Percentiles rank a stretch among this genome's conserved stretches.
These are phyloP conservation scores for Ceuthmochares aereus DNA, from an alignment of 2,113 vertebrate genomes.

Conservation along the genomic window DNA sequence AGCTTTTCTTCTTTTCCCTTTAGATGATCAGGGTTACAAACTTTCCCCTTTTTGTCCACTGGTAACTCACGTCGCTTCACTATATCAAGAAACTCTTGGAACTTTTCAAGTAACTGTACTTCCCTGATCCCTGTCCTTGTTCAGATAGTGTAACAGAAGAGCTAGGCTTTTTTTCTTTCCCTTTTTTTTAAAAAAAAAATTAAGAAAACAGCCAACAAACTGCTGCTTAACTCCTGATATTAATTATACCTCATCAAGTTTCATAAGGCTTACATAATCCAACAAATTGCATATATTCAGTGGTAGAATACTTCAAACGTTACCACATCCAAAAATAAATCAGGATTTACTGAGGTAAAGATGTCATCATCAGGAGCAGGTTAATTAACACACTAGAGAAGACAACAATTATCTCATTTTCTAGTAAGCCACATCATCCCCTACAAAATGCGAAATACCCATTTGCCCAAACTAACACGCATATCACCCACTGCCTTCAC, in stretches of 20 bases:
- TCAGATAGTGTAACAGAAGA: not conserved
- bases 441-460: fast-evolving
- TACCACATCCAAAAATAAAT: not conserved
- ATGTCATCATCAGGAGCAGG: not conserved
- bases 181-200: no score
- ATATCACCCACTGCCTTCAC: not conserved
- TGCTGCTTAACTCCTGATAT: not conserved
- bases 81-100: not conserved
- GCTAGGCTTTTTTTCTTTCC: not conserved
- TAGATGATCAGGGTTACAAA: not conserved
- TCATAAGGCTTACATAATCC: not conserved
- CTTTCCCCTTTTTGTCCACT: not conserved
- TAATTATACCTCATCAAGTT: not conserved
- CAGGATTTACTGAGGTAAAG: not conserved
- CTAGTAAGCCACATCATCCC: not conserved
- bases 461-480: not conserved
- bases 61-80: not conserved
- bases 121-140: not conserved
- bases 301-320: not conserved
- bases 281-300: not conserved
- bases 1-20: not conserved
- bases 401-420: not conserved
- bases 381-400: not conserved
- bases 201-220: not conserved
- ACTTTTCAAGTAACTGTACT: not conserved